A percentile compares a stretch with the other conserved stretches of the same genome.
These are phyloP conservation scores for Zoanthus solanderi DNA, from an alignment of 92 coral and sea anemone species.

Conservation along the genomic window DNA sequence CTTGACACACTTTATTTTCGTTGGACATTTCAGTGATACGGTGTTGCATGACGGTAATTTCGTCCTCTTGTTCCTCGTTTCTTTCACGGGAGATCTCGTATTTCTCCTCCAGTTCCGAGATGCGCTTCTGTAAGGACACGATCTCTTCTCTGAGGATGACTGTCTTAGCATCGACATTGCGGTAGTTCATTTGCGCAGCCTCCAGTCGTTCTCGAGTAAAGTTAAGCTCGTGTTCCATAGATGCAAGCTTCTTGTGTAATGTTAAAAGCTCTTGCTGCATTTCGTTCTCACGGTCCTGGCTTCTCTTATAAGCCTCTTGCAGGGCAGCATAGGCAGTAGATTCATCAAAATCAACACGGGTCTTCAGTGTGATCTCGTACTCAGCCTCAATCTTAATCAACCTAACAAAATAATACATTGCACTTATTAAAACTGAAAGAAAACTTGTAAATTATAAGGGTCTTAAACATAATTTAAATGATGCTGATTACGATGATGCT, in stretches of 20 bases:
- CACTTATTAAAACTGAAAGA: not conserved
- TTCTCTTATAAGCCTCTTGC: slow-evolving; percentile 90
- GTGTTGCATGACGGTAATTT: slow-evolving; percentile 85
- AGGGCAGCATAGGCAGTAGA: slow-evolving; percentile 87
- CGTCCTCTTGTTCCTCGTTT: slow-evolving; percentile 88
- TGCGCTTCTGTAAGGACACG: slow-evolving; percentile 80
- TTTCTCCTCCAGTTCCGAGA: slow-evolving; percentile 96
- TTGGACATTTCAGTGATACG: slow-evolving; percentile 81
- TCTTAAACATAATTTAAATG: not conserved
- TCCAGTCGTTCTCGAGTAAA: slow-evolving; percentile 76
- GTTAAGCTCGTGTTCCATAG: slow-evolving; percentile 81
- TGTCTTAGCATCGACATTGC: slow-evolving; percentile 76
- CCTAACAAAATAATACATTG: slow-evolving; percentile 5
- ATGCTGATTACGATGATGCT: not conserved
- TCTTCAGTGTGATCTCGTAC: slow-evolving; percentile 85
- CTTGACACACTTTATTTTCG: slow-evolving; percentile 76
- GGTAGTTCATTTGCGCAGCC: slow-evolving; percentile 70
- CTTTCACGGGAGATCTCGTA: slow-evolving; percentile 82
- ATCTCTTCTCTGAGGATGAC: slow-evolving; percentile 81
- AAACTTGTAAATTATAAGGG: not conserved
- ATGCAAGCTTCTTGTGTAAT: slow-evolving; percentile 85
- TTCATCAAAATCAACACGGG: slow-evolving; percentile 82
- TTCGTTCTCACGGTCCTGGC: slow-evolving; percentile 97
- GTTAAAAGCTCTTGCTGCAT: slow-evolving; percentile 87
- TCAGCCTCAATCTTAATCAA: slow-evolving; percentile 92